Conservation (phyloP, 2,113 vertebrate genomes). For the Pituophis catenifer region DNA sequence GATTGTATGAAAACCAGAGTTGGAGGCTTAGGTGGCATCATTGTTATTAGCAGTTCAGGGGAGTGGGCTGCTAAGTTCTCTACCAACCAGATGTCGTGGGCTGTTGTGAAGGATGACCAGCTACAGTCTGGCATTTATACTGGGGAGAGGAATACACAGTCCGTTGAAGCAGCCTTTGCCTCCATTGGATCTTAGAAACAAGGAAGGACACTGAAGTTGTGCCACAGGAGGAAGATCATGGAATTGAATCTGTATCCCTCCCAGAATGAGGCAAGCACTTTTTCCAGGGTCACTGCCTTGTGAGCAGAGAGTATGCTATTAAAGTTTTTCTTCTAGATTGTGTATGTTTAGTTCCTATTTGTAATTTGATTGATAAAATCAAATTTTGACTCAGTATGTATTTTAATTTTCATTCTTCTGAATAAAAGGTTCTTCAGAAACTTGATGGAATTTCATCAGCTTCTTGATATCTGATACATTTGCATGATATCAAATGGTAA, state of each 20-base stretch:
- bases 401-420: not conserved
- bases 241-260: not conserved
- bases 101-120: conserved; percentile 74
- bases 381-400: not conserved
- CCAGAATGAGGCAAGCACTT: not conserved
- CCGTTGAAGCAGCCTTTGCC: conserved; percentile 43
- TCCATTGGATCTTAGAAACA: conserved; percentile 24
- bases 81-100: conserved; percentile 87
- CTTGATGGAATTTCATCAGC: not conserved
- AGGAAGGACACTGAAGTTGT: not conserved
- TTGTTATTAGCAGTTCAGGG: conserved; percentile 80
- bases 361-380: not conserved
- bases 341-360: not conserved
- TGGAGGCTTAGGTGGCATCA: conserved; percentile 78
- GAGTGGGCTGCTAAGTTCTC: conserved; percentile 83
- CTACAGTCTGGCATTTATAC: conserved; percentile 75
- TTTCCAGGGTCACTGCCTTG: not conserved
- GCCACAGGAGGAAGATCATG: not conserved
- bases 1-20: conserved; percentile 84
- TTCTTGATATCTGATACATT: not conserved
- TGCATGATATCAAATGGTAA: not conserved
- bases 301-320: too few species aligned
- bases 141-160: conserved; percentile 58
- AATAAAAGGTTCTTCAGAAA: not conserved
- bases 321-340: not conserved